Conservation (phyloP, 2,888 invertebrate species). For the Apamea epomidion region DNA sequence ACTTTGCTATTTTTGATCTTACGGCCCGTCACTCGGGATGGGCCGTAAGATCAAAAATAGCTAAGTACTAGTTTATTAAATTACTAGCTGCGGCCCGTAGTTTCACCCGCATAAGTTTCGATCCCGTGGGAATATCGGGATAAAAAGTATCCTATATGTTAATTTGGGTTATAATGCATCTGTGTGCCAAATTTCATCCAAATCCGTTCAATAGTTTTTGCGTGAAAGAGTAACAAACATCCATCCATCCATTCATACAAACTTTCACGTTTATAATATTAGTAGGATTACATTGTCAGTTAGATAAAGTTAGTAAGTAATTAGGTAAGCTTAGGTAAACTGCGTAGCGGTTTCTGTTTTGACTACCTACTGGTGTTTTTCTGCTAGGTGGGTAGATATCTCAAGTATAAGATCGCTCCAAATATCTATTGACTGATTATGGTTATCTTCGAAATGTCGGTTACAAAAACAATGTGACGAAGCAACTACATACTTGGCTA, state of each 20-base stretch:
- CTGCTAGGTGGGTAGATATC: not conserved
- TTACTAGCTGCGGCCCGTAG: not conserved
- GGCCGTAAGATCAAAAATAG: not conserved
- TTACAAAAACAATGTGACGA: slow-evolving; percentile 11
- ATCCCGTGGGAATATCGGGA: too few relatives aligned
- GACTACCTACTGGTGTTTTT: not conserved
- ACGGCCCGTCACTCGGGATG: too few relatives aligned
- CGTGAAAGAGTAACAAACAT: too few relatives aligned
- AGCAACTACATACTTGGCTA: not conserved
- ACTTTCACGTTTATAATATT: too few relatives aligned
- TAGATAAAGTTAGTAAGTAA: not conserved
- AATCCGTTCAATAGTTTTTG: too few relatives aligned
- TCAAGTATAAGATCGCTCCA: slow-evolving; percentile 8
- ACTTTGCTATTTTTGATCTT: too few relatives aligned
- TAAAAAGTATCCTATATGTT: too few relatives aligned
- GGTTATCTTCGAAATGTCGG: slow-evolving; percentile 40
- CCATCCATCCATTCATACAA: too few relatives aligned
- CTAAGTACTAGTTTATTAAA: not conserved
- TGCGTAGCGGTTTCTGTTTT: not conserved
- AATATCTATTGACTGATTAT: slow-evolving; percentile 26
- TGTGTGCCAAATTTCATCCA: too few relatives aligned
- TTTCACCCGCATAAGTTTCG: too few relatives aligned
- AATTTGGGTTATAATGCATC: too few relatives aligned
- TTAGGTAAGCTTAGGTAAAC: not conserved
- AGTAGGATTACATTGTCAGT: not conserved